These are phyloP conservation scores for Chaenogobius annularis DNA, from an alignment of 2,113 vertebrate genomes.

Conservation along the genomic window DNA sequence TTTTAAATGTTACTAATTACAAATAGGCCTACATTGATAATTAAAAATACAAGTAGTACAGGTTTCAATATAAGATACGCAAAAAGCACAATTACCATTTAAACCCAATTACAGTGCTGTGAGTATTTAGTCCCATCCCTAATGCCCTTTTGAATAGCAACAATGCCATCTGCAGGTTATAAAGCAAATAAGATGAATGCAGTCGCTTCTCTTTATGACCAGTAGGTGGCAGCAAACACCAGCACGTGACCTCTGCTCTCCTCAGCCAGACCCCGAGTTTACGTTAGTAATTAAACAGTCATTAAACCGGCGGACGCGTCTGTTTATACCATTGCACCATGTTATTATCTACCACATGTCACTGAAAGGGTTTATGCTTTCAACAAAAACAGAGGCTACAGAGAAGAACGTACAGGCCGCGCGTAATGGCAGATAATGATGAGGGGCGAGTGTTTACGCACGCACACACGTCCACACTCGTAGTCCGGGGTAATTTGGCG, in stretches of 20 bases:
- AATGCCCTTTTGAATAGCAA: not conserved
- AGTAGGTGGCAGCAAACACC: slow-evolving; percentile 63
- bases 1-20: too few species aligned
- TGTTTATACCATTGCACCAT: slow-evolving; percentile 34
- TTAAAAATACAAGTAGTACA: too few species aligned
- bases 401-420: slow-evolving; percentile 25
- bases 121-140: too few species aligned
- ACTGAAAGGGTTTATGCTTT: slow-evolving; percentile 14
- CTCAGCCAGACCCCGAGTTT: slow-evolving; percentile 31
- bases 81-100: too few species aligned
- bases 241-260: slow-evolving; percentile 11
- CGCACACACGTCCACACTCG: slow-evolving; percentile 26
- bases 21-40: too few species aligned
- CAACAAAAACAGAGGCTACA: slow-evolving; percentile 15
- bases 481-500: slow-evolving; percentile 64
- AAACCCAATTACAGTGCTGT: too few species aligned
- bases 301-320: slow-evolving; percentile 47
- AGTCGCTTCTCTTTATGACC: not conserved
- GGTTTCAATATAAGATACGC: too few species aligned
- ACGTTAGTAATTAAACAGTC: slow-evolving; percentile 48
- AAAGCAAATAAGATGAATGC: not conserved
- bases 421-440: slow-evolving; percentile 61
- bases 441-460: slow-evolving; percentile 26
- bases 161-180: slow-evolving; percentile 33
- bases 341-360: slow-evolving; percentile 47